Conservation (phyloP, 2,113 vertebrate genomes). For the Circaetus gallicus region DNA sequence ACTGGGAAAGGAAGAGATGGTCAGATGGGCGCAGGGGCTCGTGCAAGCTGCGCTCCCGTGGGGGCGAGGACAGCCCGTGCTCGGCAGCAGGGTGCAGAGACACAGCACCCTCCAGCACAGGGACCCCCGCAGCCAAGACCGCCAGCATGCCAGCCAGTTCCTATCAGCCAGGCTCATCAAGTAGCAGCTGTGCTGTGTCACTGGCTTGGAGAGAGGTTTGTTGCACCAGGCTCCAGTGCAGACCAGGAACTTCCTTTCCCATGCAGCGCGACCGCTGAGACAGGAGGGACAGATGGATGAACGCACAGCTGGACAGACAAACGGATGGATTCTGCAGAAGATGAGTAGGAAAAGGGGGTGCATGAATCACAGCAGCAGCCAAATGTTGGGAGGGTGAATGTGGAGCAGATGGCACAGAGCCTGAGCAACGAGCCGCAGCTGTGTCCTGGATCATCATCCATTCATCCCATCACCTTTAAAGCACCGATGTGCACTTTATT, state of each 20-base stretch:
- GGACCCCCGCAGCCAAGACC: not conserved
- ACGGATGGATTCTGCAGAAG: not conserved
- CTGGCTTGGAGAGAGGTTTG: not conserved
- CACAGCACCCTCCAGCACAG: rapidly evolving
- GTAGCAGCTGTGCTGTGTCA: not conserved
- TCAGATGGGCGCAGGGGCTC: rapidly evolving
- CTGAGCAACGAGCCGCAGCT: constrained; percentile 85
- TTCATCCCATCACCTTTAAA: constrained; percentile 83
- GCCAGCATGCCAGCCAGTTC: rapidly evolving
- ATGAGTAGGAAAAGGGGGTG: not conserved
- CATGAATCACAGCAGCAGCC: not conserved
- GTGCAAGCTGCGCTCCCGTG: rapidly evolving
- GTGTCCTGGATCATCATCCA: constrained; percentile 80
- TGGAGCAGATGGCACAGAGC: constrained; percentile 85
- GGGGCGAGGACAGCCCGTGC: rapidly evolving
- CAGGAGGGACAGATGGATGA: not conserved
- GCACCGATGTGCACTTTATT: constrained; percentile 84
- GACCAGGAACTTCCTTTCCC: not conserved
- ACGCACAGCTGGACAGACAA: not conserved
- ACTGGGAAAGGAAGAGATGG: constrained; percentile 69
- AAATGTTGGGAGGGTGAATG: constrained; percentile 15
- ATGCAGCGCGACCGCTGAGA: rapidly evolving
- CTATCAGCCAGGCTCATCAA: not conserved
- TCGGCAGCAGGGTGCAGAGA: rapidly evolving
- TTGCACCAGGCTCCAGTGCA: not conserved